Evolutionary conservation across 2,888 invertebrate genomes (phyloP), one percentile per base, ranked within the genome.

Genomic region (Cremastinae sp.): DNA sequence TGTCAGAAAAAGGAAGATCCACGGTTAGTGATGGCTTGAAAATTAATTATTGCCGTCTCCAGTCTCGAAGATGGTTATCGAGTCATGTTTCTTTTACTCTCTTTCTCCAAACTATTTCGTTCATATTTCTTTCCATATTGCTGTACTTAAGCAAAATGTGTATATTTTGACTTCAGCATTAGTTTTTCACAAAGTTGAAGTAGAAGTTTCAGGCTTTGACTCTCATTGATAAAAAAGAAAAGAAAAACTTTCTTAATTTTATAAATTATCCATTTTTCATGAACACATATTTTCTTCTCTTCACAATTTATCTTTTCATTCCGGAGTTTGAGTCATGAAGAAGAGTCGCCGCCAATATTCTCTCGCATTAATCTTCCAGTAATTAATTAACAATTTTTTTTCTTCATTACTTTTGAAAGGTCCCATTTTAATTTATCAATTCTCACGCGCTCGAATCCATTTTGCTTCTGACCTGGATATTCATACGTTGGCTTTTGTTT

Each of bases 21-120:
- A 66, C 53, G 47, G 45, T 14, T 35, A 53, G 37, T 43, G 73
- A 66, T 73, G 73, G 59, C 51, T 73, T 61, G 65, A 45, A 73
- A 66, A 66, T 73, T 73, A 73, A 73, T 73, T 73, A 73, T 73
- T 66, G 59, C 72, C 51, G 41, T 64, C 41, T 58, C 56, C 18
- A 64, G 65, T 37, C 22, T 37, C 18, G 16, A 14, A 39, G 53
- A 65, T 53, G 59, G 22, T 45, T 59, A 59, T 73, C 71, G 18
- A 20, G 56, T 20, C 3, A 41, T 18, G 16, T 8, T 7, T 14
- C 35, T 37, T 37, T 55, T 39, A 5, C 39, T 14, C 39, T 12
- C 28, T 55, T 43, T 37, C 18, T 53, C 28, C 16, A 39, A 7
- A 4, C 35, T 45, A 18, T 41, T 7, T 16, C 49, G 2, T 51